phyloP scores from a whole-genome alignment of 2,888 invertebrate species.

The Pachydiplax longipennis region DNA sequence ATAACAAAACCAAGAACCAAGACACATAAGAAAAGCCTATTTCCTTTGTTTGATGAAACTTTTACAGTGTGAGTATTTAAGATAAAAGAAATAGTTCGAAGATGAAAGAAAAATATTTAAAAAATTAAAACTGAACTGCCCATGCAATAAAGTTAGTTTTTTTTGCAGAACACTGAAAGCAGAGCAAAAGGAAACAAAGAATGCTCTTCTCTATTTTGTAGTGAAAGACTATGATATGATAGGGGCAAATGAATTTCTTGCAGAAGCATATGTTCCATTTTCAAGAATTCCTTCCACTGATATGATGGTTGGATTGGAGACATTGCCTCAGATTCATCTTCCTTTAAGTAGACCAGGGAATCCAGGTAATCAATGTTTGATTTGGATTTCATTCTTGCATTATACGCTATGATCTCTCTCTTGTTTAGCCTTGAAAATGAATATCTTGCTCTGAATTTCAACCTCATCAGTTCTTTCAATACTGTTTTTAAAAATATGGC shows the following conservation, averaged over 20 bases:
- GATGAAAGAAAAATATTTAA: neutral
- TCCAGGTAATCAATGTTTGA: slow-evolving; percentile 60
- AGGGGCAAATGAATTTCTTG: slow-evolving; percentile 92
- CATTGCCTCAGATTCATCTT: slow-evolving; percentile 76
- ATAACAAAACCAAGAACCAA: slow-evolving; percentile 84
- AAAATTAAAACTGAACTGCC: neutral
- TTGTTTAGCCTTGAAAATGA: too few species aligned
- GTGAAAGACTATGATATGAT: slow-evolving; percentile 97
- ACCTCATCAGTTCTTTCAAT: too few species aligned
- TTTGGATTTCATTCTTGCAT: too few species aligned
- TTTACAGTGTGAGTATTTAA: slow-evolving; percentile 83
- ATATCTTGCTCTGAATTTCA: too few species aligned
- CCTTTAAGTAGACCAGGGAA: slow-evolving; percentile 72
- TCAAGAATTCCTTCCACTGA: slow-evolving; percentile 73
- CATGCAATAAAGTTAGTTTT: slow-evolving; percentile 53
- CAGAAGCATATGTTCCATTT: slow-evolving; percentile 90
- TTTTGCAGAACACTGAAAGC: slow-evolving; percentile 69
- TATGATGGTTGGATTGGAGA: slow-evolving; percentile 64
- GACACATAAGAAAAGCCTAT: slow-evolving; percentile 89
- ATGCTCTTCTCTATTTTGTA: slow-evolving; percentile 84
- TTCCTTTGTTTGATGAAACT: slow-evolving; percentile 93
- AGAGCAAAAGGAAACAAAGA: slow-evolving; percentile 73
- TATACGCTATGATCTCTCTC: too few species aligned
- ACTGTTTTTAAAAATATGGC: too few species aligned
- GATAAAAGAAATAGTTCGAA: neutral